A percentile compares a stretch with the other conserved stretches of the same genome.
Conservation (phyloP, 2,888 invertebrate genomes). For the Lydus trimaculatus region DNA sequence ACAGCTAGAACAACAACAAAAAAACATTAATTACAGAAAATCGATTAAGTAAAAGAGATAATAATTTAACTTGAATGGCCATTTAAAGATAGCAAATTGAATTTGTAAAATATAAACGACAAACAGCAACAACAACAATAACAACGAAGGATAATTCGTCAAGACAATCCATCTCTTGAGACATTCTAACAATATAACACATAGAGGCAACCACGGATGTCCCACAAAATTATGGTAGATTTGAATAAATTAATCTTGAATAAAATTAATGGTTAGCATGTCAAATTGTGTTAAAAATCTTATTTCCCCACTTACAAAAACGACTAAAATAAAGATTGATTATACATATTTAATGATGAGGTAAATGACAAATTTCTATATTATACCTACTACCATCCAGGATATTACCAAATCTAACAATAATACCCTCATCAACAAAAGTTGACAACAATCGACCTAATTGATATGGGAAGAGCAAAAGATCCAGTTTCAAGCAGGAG, state of each 20-base stretch:
- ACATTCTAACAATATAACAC: conserved; percentile 17
- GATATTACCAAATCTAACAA: not conserved
- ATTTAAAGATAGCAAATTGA: not conserved
- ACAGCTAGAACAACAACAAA: conserved; percentile 83
- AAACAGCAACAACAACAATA: no score
- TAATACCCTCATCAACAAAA: not conserved
- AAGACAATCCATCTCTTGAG: conserved; percentile 13
- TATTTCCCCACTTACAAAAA: not conserved
- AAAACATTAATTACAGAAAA: no score
- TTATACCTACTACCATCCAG: not conserved
- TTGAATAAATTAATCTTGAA: not conserved
- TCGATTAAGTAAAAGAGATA: not conserved
- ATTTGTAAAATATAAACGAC: not conserved
- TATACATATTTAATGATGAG: not conserved
- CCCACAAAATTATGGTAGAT: not conserved
- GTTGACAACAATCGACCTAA: conserved; percentile 4
- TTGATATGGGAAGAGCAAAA: conserved; percentile 5
- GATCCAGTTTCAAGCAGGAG: not conserved
- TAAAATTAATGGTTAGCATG: not conserved
- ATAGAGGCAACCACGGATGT: conserved; percentile 2
- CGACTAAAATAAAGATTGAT: not conserved
- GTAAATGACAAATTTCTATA: not conserved
- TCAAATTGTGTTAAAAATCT: not conserved
- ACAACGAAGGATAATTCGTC: not conserved
- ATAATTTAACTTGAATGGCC: not conserved